Percentiles rank a stretch among this genome's conserved stretches.
Conservation (phyloP, 1,140 invertebrate species). For the Pseudomyrmex gracilis region DNA sequence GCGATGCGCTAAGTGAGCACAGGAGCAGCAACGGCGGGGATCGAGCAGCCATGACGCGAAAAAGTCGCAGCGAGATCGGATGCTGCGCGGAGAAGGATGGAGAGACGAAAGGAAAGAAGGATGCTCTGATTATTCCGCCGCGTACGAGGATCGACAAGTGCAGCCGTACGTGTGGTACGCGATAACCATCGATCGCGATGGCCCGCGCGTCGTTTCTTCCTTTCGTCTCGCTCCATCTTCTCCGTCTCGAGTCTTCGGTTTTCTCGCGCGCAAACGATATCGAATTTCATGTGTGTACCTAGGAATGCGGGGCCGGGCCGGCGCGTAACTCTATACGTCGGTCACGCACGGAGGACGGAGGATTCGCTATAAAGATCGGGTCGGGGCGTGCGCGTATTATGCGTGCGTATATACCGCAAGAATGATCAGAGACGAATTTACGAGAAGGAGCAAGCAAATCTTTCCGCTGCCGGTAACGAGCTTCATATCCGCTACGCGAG, state of each 20-base stretch:
- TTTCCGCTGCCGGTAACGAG: constrained; percentile 35
- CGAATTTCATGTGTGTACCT: constrained; percentile 79
- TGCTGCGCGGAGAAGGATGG: neutral
- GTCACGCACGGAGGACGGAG: constrained; percentile 76
- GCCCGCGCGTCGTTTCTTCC: constrained; percentile 30
- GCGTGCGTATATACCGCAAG: constrained; percentile 36
- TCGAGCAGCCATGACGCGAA: neutral
- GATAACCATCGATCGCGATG: constrained; percentile 63
- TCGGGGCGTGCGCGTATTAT: constrained; percentile 38
- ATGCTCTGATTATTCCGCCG: constrained; percentile 44
- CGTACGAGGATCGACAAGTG: constrained; percentile 59
- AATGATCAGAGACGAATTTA: constrained; percentile 56
- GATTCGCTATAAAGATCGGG: constrained; percentile 46
- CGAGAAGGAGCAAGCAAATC: constrained; percentile 16
- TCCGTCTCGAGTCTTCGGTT: constrained; percentile 27
- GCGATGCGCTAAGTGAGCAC: constrained; percentile 16
- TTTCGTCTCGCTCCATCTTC: constrained; percentile 33
- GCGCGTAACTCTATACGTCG: constrained; percentile 80
- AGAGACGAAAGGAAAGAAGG: neutral
- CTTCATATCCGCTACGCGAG: constrained; percentile 53
- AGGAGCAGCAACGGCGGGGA: neutral
- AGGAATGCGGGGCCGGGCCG: constrained; percentile 76
- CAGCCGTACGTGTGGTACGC: constrained; percentile 49
- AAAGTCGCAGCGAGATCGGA: constrained; percentile 36
- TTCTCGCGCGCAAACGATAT: constrained; percentile 70